Percentiles rank a stretch among this genome's conserved stretches.
phyloP scores from a whole-genome alignment of 2,888 invertebrate genomes.

The Tanytarsus gracilentus region DNA sequence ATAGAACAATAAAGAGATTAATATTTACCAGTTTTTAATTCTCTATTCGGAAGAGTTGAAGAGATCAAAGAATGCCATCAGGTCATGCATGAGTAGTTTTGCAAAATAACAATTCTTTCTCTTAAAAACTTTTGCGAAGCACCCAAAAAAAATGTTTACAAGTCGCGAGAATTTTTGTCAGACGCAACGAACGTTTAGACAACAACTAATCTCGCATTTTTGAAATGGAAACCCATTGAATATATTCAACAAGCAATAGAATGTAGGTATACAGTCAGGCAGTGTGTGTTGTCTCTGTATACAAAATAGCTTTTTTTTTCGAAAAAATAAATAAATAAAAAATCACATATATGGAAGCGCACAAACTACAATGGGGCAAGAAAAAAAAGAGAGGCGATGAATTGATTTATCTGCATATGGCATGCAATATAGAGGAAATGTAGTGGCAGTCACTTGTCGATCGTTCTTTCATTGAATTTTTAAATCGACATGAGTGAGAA shows the following conservation, averaged over 20 bases:
- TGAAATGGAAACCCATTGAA: too few species aligned
- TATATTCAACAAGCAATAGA: too few species aligned
- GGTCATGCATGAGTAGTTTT: conserved; percentile 16
- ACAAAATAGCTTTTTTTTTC: not conserved
- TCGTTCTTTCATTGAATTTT: too few species aligned
- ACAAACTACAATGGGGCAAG: not conserved
- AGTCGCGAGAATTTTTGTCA: not conserved
- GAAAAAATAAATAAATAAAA: too few species aligned
- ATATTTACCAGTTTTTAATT: conserved; percentile 14
- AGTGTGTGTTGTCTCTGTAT: too few species aligned
- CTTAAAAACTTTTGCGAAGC: not conserved
- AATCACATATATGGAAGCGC: not conserved
- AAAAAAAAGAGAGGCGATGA: not conserved
- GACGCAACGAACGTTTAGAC: not conserved
- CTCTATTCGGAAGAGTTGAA: not conserved
- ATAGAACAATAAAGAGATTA: conserved; percentile 19
- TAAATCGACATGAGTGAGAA: too few species aligned
- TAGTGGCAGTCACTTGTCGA: too few species aligned
- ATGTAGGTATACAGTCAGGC: too few species aligned
- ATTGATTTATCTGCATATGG: not conserved
- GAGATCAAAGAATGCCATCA: too few species aligned
- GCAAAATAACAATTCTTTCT: not conserved
- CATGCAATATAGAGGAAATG: too few species aligned
- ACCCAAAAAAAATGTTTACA: not conserved
- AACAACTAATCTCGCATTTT: too few species aligned